These are phyloP conservation scores for Trichacis sp. DNA, from an alignment of 2,888 invertebrate species.

Conservation along the genomic window DNA sequence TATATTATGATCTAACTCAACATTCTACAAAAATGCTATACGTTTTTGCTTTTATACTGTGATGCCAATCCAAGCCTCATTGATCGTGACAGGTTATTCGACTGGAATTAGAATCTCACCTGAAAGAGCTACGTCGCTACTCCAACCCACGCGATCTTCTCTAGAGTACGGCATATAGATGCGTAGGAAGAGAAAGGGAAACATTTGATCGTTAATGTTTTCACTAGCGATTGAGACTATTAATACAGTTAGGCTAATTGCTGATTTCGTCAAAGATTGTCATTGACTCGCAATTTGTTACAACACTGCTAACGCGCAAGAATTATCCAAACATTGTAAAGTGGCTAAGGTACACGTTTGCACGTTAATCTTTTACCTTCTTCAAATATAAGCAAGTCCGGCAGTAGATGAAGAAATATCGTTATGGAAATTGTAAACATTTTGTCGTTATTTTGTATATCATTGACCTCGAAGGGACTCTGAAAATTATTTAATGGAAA, in stretches of 20 bases:
- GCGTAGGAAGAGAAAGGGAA: conserved; percentile 62
- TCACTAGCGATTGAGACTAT: conserved; percentile 49
- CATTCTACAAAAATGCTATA: no score
- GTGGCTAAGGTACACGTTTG: no score
- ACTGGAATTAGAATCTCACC: conserved; percentile 54
- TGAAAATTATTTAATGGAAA: no score
- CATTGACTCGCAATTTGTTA: not conserved
- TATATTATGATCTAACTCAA: no score
- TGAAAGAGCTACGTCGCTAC: conserved; percentile 42
- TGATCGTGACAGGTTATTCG: conserved; percentile 48
- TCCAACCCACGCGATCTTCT: conserved; percentile 38
- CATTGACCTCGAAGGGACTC: no score
- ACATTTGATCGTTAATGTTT: conserved; percentile 42
- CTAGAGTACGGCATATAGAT: conserved; percentile 33
- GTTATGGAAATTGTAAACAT: no score
- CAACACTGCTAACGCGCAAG: no score
- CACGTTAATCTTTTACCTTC: no score
- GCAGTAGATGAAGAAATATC: no score
- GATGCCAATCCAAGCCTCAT: conserved; percentile 3
- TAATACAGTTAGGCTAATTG: conserved; percentile 21
- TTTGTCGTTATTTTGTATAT: no score
- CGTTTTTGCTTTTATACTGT: not conserved
- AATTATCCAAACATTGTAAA: no score
- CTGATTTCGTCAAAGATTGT: conserved; percentile 9
- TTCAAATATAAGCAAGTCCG: no score